These are phyloP conservation scores for Remorina albescens DNA, from an alignment of 2,797 vertebrate genomes.

Conservation along the genomic window DNA sequence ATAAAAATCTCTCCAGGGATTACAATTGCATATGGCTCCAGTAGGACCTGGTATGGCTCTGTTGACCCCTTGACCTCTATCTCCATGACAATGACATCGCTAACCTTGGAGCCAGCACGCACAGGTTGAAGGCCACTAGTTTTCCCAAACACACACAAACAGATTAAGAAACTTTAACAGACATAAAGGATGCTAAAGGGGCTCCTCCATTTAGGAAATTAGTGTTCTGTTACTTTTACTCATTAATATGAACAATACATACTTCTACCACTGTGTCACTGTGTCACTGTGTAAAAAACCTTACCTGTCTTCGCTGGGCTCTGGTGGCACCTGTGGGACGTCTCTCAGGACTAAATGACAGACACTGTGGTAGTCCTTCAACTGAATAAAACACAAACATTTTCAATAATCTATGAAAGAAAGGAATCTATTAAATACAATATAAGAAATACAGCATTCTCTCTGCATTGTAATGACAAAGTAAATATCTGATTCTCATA, in stretches of 20 bases:
- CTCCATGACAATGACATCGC: slow-evolving; percentile 87
- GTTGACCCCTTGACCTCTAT: slow-evolving; percentile 91
- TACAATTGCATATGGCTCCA: slow-evolving; percentile 91
- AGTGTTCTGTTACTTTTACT: slow-evolving; percentile 13
- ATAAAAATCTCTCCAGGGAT: slow-evolving; percentile 90
- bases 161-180: slow-evolving; percentile 11
- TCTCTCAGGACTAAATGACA: slow-evolving; percentile 89
- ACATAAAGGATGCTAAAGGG: not conserved
- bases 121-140: slow-evolving; percentile 65
- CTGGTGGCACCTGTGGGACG: slow-evolving; percentile 79
- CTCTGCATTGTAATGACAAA: not conserved
- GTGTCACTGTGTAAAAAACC: slow-evolving; percentile 2
- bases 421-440: not conserved
- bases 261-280: not conserved
- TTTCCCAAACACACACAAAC: slow-evolving; percentile 15
- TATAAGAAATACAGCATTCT: not conserved
- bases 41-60: slow-evolving; percentile 87
- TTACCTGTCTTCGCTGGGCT: slow-evolving; percentile 70
- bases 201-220: not conserved
- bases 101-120: slow-evolving; percentile 53
- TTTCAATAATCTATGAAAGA: not conserved
- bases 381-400: slow-evolving; percentile 74
- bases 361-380: slow-evolving; percentile 90
- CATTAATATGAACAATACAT: not conserved
- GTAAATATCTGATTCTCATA: not conserved